A percentile compares a stretch with the other conserved stretches of the same genome.
Conservation (phyloP, 2,888 invertebrate genomes). For the Entomobrya multifasciata region DNA sequence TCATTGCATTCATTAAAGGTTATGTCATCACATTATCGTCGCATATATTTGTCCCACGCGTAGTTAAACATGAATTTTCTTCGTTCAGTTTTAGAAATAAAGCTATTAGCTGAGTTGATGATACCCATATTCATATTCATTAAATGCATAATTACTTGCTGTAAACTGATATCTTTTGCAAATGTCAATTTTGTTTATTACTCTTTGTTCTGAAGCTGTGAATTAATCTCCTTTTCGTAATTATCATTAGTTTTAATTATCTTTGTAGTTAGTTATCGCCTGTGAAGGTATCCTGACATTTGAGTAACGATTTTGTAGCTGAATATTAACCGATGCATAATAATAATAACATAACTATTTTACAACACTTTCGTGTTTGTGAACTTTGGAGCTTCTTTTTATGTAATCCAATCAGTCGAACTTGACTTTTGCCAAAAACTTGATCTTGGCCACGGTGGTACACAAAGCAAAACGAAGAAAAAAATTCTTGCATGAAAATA, state of each 20-base stretch:
- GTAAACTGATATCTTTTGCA: background rate
- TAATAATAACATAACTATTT: too few relatives aligned
- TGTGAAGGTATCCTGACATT: background rate
- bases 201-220: background rate
- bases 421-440: slow-evolving; percentile 63
- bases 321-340: too few relatives aligned
- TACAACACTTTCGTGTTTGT: background rate
- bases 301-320: too few relatives aligned
- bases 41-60: too few relatives aligned
- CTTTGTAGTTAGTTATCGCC: too few relatives aligned
- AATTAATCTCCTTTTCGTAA: too few relatives aligned
- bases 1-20: too few relatives aligned
- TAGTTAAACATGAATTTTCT: too few relatives aligned
- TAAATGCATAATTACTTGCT: background rate
- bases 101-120: too few relatives aligned
- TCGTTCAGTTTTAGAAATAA: too few relatives aligned
- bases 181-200: background rate
- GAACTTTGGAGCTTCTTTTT: background rate
- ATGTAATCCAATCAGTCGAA: slow-evolving; percentile 29
- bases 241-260: background rate
- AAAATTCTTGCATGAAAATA: background rate
- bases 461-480: slow-evolving; percentile 50
- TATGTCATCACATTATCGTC: too few relatives aligned
- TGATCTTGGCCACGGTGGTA: slow-evolving; percentile 70
- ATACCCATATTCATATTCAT: too few relatives aligned